Evolutionary conservation across 2,888 invertebrate species (phyloP), one percentile per base, ranked within the genome.

Genomic region (Papilio demoleus): DNA sequence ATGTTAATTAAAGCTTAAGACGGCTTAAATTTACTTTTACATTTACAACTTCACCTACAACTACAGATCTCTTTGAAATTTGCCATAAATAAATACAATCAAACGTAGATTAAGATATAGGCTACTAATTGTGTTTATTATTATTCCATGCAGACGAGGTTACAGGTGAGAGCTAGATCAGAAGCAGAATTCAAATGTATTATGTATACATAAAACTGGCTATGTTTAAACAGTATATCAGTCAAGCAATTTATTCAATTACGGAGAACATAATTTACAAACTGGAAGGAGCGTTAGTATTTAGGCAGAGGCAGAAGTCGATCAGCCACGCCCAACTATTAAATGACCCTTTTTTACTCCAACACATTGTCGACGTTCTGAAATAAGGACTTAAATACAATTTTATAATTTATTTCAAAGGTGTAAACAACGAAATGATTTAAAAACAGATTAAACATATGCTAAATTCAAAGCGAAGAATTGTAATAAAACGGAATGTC

Each of bases 251-350:
- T 68, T 64, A 63, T 59, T 68, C 63, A 61, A 61, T 61, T 40
- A 68, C 31, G 47, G 19, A 31, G 72, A 76, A 75, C 75, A 76
- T 79, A 81, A 79, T 80, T 80, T 77, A 75, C 78, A 79, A 79
- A 73, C 72, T 76, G 77, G 82, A 76, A 76, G 74, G 74, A 75
- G 74, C 70, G 72, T 73, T 71, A 71, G 6, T 75, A 81, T 83
- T 81, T 69, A 61, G 68, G 77, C 74, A 79, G 78, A 79, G 75
- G 74, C 83, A 77, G 85, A 81, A 82, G 83, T 81, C 79, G 75
- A 75, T 64, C 74, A 40, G 76, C 77, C 80, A 74, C 86, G 84
- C 85, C 85, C 82, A 56, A 70, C 78, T 74, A 84, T 84, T 85
- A 84, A 76, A 76, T 67, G 69, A 72, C 65, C 65, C 75, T 81